phyloP scores from a whole-genome alignment of 1,140 invertebrate species.

The Drosophila dunni region DNA sequence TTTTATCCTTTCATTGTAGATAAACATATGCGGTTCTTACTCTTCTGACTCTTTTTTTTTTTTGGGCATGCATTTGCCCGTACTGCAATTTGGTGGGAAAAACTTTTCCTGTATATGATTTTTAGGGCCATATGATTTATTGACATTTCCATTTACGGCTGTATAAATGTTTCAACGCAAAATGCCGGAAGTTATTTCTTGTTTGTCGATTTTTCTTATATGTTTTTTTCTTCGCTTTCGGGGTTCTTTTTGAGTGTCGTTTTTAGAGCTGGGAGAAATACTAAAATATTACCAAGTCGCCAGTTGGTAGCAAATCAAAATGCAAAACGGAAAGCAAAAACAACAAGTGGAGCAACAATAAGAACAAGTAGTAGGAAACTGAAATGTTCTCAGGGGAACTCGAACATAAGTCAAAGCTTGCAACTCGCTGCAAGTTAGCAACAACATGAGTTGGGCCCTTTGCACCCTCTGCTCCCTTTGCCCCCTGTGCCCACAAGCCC shows the following conservation, averaged over 20 bases:
- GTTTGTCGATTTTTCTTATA: constrained; percentile 47
- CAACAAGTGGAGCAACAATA: constrained; percentile 19
- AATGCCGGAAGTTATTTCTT: constrained; percentile 80
- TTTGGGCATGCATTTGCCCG: constrained; percentile 33
- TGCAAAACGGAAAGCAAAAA: constrained; percentile 71
- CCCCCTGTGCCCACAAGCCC: constrained; percentile 8
- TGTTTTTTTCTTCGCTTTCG: constrained; percentile 3
- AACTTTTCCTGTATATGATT: constrained; percentile 73
- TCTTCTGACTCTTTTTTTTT: constrained; percentile 8
- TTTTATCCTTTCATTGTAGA: not conserved
- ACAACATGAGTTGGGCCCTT: constrained; percentile 36
- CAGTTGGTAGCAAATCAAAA: constrained; percentile 72
- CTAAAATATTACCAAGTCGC: constrained; percentile 67
- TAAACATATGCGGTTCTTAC: constrained; percentile 37
- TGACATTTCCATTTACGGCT: constrained; percentile 81
- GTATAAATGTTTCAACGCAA: constrained; percentile 80
- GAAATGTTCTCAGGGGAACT: constrained; percentile 56
- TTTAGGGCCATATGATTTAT: constrained; percentile 71
- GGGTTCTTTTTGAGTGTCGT: constrained; percentile 20
- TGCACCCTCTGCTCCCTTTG: no score
- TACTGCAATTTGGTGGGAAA: constrained; percentile 48
- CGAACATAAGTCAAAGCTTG: constrained; percentile 70
- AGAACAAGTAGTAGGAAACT: constrained; percentile 52
- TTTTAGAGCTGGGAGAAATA: constrained; percentile 28
- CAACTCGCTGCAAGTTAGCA: constrained; percentile 34